Evolutionary conservation across 2,113 vertebrate species (phyloP), one percentile per base, ranked within the genome.

Genomic region (Jaculus jaculus): DNA sequence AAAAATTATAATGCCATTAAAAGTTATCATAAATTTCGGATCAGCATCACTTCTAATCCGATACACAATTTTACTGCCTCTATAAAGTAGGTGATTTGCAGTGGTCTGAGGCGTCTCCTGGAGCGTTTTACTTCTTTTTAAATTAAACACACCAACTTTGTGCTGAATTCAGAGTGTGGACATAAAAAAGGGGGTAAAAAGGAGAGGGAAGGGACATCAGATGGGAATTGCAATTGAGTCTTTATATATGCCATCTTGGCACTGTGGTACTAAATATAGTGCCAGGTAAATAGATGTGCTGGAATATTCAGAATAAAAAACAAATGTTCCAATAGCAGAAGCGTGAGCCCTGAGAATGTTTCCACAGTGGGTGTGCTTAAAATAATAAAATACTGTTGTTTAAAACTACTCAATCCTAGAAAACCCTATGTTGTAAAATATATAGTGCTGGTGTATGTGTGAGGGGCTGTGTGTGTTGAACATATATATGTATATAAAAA

Each of bases 1-100:
- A 98, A 98, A 98, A 98, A 98, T 98, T 98, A 98, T 98, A 98
- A 98, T 98, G 98, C 98, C 98, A 98, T 98, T 98, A 98, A 98
- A 98, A 98, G 98, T 98, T 98, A 98, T 98, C 98, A 98, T 98
- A 98, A 98, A 98, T 98, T 98, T 98, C 98, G 98, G 98, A 98
- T 98, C 98, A 98, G 98, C 98, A 98, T 98, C 98, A 98, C 98
- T 98, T 98, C 98, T 98, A 98, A 98, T 98, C 98, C 97, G 98
- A 98, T 98, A 98, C 98, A 98, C 98, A 98, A 98, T 98, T 98
- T 98, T 98, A 98, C 98, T 98, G 97, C 98, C 98, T 98, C 98
- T 98, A 98, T 98, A 98, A 98, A 98, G 98, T 91, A 97, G 98
- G 98, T 98, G 98, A 98, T 98, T 98, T 98, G 98, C 98, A 98